Base-by-base conservation (phyloP, 1,140 invertebrate species). In the Magallana gigas region DNA sequence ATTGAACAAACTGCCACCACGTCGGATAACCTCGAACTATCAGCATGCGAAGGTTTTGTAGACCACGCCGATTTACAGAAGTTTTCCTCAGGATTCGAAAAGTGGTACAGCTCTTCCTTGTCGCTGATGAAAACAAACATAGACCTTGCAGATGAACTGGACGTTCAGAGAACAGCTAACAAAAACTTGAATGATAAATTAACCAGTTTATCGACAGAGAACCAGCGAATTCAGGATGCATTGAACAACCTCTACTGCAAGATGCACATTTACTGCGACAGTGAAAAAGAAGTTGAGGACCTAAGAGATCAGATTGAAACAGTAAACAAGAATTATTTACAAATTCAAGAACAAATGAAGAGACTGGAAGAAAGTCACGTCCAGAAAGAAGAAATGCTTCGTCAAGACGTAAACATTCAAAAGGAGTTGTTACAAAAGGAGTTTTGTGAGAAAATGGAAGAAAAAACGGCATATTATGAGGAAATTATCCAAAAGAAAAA, bases 401-500 rank as follows among this genome's bases (percentile, higher is more conserved):
- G 8, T 11, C 23, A 76, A 23, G 68, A 76, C 14, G 11, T 29
- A 18, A 29, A 76, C 29, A 76, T 29, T 76, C 18, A 76, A 23
- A 7, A 4, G 68, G 23, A 36, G 14, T 11, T 23, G 12, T 76
- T 29, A 23, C 18, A 5, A 36, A 76, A 36, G 68, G 23, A 76
- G 23, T 36, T 76, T 11, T 76, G 23, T 29, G 68, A 76, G 68
- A 76, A 18, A 76, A 7, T 76, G 23, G 68, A 29, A 76, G 36
- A 76, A 9, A 76, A 23, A 11, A 76, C 68, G 8, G 36, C 8
- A 76, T 29, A 76, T 36, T 36, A 36, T 76, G 68, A 76, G 23
- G 68, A 76, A 76, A 36, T 76, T 7, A 76, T 76, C 36, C 68
- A 76, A 76, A 29, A 76, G 68, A 76, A 76, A 76, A 12, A 29